Evolutionary conservation across 2,113 vertebrate genomes (phyloP).

Genomic region (Ictidomys tridecemlineatus): DNA sequence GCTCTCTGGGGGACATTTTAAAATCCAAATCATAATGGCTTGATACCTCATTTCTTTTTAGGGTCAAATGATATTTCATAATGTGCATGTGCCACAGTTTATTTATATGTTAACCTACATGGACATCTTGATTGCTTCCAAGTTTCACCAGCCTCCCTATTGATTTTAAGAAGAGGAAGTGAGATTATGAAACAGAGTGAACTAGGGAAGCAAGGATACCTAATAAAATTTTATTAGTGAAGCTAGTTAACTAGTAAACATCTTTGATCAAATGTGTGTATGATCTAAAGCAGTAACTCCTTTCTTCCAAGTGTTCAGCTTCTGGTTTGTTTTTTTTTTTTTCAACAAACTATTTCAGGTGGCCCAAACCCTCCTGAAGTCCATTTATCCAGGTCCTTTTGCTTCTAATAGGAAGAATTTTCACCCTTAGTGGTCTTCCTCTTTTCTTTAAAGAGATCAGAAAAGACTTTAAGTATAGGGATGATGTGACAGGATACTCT

Average conservation of each 20-base stretch:
- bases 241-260: no score
- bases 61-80: constrained; percentile 17
- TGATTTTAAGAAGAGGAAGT: constrained; percentile 17
- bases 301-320: not conserved
- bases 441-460: not conserved
- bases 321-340: not conserved
- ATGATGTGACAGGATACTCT: not conserved
- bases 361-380: not conserved
- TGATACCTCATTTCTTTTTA: constrained; percentile 10
- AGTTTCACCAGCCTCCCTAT: not conserved
- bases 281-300: constrained; percentile 46
- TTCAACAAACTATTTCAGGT: not conserved
- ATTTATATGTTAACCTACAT: not conserved
- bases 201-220: not conserved
- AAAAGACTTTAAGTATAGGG: constrained; percentile 40
- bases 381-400: constrained; percentile 34
- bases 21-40: not conserved
- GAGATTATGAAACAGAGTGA: not conserved
- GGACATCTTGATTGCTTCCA: not conserved
- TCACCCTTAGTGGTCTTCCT: not conserved
- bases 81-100: not conserved
- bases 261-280: constrained; percentile 35
- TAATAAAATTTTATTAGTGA: not conserved
- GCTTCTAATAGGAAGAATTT: not conserved
- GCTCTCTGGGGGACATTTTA: no score